Evolutionary conservation across 2,113 vertebrate genomes (phyloP).

Genomic region (Oryctolagus cuniculus): DNA sequence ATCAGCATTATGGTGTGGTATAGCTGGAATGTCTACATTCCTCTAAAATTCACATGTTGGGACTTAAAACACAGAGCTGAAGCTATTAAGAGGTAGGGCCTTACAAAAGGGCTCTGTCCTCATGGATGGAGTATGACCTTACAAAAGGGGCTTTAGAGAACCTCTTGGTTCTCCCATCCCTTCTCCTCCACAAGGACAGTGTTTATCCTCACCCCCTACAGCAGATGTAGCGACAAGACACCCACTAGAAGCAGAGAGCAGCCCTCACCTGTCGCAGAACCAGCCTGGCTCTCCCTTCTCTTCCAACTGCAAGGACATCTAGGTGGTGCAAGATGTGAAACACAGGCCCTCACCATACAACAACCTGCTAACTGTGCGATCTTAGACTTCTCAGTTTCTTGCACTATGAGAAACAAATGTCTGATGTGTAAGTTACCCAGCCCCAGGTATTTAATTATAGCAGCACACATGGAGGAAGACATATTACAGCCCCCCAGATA

Average conservation of each 20-base stretch:
- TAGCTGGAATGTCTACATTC: not conserved
- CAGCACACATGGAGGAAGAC: not conserved
- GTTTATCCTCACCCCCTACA: not conserved
- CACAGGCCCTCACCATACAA: not conserved
- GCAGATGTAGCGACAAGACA: not conserved
- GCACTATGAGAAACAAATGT: not conserved
- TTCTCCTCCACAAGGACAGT: not conserved
- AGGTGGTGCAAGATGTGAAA: not conserved
- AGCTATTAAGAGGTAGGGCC: not conserved
- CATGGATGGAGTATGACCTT: not conserved
- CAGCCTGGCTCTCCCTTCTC: not conserved
- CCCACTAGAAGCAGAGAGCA: not conserved
- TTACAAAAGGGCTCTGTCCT: not conserved
- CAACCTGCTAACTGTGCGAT: no score
- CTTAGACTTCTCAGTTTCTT: not conserved
- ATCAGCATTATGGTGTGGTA: not conserved
- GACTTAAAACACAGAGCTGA: not conserved
- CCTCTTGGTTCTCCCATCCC: not conserved
- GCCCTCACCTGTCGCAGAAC: not conserved
- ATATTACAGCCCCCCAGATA: not conserved
- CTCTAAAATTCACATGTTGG: not conserved
- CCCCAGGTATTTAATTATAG: not conserved
- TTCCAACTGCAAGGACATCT: not conserved
- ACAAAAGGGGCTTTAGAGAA: not conserved
- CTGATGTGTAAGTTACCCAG: not conserved